A percentile compares a stretch with the other conserved stretches of the same genome.
These are phyloP conservation scores for Halyomorpha halys DNA, from an alignment of 1,140 invertebrate genomes.

Conservation along the genomic window DNA sequence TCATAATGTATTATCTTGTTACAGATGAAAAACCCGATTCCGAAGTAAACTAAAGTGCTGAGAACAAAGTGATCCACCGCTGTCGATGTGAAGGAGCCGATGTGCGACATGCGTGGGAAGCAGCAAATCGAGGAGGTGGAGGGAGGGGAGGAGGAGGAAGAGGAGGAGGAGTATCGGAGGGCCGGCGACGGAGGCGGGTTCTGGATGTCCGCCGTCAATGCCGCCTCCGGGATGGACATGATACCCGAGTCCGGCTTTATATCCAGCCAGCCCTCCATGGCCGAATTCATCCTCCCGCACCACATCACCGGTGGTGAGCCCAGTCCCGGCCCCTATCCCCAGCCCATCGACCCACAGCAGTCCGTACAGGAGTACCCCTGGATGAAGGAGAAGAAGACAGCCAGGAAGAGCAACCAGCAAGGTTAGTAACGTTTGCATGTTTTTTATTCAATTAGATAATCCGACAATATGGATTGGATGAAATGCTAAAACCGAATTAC, in stretches of 20 bases:
- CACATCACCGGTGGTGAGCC: conserved; percentile 42
- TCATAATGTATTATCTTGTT: too few species aligned
- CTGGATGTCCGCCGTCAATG: conserved; percentile 45
- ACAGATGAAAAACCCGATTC: too few species aligned
- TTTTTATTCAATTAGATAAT: too few species aligned
- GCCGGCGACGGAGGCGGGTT: conserved; percentile 37
- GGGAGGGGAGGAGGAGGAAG: conserved; percentile 26
- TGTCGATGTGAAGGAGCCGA: conserved; percentile 18
- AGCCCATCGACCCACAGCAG: conserved; percentile 45
- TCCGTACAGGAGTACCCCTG: conserved; percentile 87
- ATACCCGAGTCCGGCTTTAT: conserved; percentile 74
- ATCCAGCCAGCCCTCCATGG: conserved; percentile 84
- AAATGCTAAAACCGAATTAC: too few species aligned
- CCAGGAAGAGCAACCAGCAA: conserved; percentile 79
- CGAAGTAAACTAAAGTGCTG: too few species aligned
- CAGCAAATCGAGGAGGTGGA: conserved; percentile 27
- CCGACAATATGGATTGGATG: too few species aligned
- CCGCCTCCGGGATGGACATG: conserved; percentile 40
- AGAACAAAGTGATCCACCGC: neutral
- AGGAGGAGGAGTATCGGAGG: conserved; percentile 26
- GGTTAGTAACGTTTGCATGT: conserved; percentile 45
- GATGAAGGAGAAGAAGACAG: conserved; percentile 97
- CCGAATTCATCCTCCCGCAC: conserved; percentile 77
- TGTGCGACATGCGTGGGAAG: conserved; percentile 29
- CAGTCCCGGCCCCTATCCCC: conserved; percentile 32